Base-by-base conservation (phyloP, 2,797 vertebrate genomes). In the Tapirus indicus region DNA sequence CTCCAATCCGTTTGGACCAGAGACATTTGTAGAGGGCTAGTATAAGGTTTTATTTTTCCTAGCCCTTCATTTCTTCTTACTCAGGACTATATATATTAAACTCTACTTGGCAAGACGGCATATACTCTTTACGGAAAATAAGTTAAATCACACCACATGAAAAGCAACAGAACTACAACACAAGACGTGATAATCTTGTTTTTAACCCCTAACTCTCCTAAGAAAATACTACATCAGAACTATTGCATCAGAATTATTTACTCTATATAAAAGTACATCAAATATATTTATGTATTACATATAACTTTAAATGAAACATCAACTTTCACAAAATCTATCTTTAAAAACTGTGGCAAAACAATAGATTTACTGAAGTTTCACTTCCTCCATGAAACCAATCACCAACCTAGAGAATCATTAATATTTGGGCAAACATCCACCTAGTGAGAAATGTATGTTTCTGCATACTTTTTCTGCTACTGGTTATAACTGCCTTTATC, bases 271-370 rank as follows among this genome's bases (percentile, higher is more conserved):
- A 95, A 92, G 44, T 38, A 91, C 6, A 21, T 23, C 86, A 88
- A 9, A 71, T n/a, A 66, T 35, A 88, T 25, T 93, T n/a, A 66
- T 47, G 27, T 56, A 72, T 47, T 95, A 93, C 5, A 44, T 85
- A 66, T 75, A 87, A 78, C 44, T 91, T 95, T 88, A 93, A 94
- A 84, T 56, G 44, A 96, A 95, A 87, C n/a, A 35, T 88, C 60
- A 95, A 91, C 77, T 94, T 95, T 54, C 69, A 86, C 32, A 80
- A 96, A 72, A 66, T 68, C 20, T 89, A 64, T 58, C 88, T 82
- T 90, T 93, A 78, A 88, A 94, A 80, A 83, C 58, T 56, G 23
- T 44, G 14, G 49, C 32, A 68, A 80, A 96, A 84, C 77, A 96
- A 68, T 2, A 91, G n/a, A 89, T 75, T 91, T 90, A 83, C 44